Percentiles rank a stretch among this genome's conserved stretches.
phyloP scores from a whole-genome alignment of 2,113 vertebrate species.

The Leptodactylus fuscus region DNA sequence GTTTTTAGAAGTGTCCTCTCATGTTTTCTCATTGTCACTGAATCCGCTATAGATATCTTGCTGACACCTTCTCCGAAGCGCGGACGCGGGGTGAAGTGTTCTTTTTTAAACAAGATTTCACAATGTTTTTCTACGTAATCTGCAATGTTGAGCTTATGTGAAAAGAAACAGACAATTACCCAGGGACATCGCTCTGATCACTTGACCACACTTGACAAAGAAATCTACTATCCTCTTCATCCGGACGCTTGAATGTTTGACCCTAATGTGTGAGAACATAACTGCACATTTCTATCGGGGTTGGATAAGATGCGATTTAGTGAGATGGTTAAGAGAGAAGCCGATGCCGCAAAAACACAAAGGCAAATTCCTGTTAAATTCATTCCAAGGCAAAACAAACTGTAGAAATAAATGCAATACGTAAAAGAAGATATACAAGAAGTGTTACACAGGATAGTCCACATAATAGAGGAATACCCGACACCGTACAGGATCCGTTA shows the following conservation, averaged over 20 bases:
- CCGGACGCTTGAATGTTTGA: constrained; percentile 64
- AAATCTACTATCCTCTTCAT: constrained; percentile 64
- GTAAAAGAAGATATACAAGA: too few species aligned
- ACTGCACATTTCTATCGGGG: constrained; percentile 26
- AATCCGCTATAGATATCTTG: constrained; percentile 59
- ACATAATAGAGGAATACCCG: too few species aligned
- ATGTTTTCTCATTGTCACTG: constrained; percentile 7
- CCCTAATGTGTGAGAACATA: constrained; percentile 63
- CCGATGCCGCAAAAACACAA: neutral
- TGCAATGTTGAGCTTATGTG: constrained; percentile 70
- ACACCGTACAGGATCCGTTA: too few species aligned
- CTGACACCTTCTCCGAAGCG: constrained; percentile 66
- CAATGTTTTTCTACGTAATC: constrained; percentile 66
- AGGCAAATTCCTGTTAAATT: neutral
- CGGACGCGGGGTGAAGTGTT: constrained; percentile 66
- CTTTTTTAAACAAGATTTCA: constrained; percentile 68
- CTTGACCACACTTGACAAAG: constrained; percentile 66
- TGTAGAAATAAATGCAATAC: neutral
- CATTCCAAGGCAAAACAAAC: neutral
- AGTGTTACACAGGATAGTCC: too few species aligned
- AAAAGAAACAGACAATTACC: constrained; percentile 59
- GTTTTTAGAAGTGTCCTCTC: neutral
- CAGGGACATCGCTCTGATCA: constrained; percentile 66
- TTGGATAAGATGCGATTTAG: neutral
- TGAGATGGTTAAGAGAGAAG: neutral